Evolutionary conservation across 1,140 invertebrate genomes (phyloP), one percentile per base, ranked within the genome.

Genomic region (Heliconius himera): DNA sequence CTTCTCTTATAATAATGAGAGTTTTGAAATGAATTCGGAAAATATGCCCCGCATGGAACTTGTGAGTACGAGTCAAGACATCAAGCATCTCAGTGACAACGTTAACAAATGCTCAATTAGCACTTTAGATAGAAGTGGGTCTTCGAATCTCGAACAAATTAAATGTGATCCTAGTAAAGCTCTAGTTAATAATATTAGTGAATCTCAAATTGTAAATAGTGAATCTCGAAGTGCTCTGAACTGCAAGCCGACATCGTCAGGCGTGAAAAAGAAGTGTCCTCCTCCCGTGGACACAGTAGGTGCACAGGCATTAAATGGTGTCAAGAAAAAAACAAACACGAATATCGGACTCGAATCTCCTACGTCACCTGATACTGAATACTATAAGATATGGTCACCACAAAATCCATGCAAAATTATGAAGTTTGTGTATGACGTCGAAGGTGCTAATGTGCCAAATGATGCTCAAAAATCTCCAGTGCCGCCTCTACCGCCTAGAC

Each of bases 351-450:
- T 93, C 29, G 95, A 95, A 79, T 95, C 94, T 33, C 95, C 95
- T 1, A 95, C 95, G 74, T 95, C 94, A 18, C 93, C 93, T 11
- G 95, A 93, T 77, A 95, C 95, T 41, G 95, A 96, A 82, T 96
- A 96, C 89, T 96, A 95, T 87, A 95, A 96, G 87, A 95, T 96
- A 84, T 96, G 95, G 95, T 95, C 95, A 70, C 94, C 95, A 76
- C 95, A 95, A 83, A 95, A 95, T 88, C 94, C 94, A 20, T 95
- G 95, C 78, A 95, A 95, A 83, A 95, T 95, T 83, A 95, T 95
- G 94, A 95, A 95, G 81, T 95, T 95, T 85, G 94, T 95, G 18
- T 95, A 95, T 81, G 94, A 95, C 78, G 94, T 94, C 46, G 94
- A 95, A 82, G 94, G 95, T 88, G 94, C 94, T 83, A 95, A 92